These are phyloP conservation scores for Scrobipalpa costella DNA, from an alignment of 2,888 invertebrate species.

Conservation along the genomic window DNA sequence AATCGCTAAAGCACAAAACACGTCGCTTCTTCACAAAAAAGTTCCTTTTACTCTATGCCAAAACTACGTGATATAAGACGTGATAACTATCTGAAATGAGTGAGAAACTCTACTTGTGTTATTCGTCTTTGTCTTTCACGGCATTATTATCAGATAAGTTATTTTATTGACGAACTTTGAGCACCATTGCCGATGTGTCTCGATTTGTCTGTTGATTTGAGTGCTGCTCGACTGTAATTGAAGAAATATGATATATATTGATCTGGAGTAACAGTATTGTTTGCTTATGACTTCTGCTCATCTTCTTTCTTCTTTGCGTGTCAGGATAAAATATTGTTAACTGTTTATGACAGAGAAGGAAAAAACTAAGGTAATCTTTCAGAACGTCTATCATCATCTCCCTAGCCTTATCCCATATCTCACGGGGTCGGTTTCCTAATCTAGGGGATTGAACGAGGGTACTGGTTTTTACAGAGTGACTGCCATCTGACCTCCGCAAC, in stretches of 20 bases:
- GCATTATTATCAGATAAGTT: constrained; percentile 24
- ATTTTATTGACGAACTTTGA: constrained; percentile 24
- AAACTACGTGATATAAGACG: constrained; percentile 32
- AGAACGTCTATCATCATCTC: too few species aligned
- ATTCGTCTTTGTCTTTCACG: constrained; percentile 28
- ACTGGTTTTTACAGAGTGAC: too few species aligned
- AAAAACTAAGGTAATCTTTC: too few species aligned
- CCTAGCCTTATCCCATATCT: too few species aligned
- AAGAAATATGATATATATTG: constrained; percentile 2
- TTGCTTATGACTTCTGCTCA: background rate
- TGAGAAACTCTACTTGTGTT: constrained; percentile 22
- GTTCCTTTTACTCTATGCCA: constrained; percentile 12
- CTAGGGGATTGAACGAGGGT: too few species aligned
- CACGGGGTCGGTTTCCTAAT: too few species aligned
- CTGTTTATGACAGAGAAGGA: too few species aligned
- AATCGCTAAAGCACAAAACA: background rate
- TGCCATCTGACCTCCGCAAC: too few species aligned
- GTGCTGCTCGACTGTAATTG: constrained; percentile 12
- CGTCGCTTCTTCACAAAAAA: constrained; percentile 2
- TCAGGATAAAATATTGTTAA: too few species aligned
- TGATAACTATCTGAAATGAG: constrained; percentile 39
- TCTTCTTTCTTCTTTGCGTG: too few species aligned
- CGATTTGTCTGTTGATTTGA: constrained; percentile 8
- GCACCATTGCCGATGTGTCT: background rate
- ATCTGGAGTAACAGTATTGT: constrained; percentile 3